Percentiles rank a stretch among this genome's conserved stretches.
These are phyloP conservation scores for Rhinophrynus dorsalis DNA, from an alignment of 2,797 vertebrate genomes.

Conservation along the genomic window DNA sequence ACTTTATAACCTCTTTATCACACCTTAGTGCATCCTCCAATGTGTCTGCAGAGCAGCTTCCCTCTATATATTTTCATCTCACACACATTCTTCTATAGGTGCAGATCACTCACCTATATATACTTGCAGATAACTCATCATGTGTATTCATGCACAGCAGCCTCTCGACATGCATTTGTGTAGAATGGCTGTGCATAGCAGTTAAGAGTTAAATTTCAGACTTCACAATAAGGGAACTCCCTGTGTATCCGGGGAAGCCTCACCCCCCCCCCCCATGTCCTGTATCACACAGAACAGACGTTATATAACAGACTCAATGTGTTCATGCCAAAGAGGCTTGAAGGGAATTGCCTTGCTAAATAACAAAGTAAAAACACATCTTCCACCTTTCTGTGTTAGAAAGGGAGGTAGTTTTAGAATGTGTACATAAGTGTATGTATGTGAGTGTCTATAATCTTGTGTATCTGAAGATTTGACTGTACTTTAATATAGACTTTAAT, in stretches of 20 bases:
- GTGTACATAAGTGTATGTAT: neutral
- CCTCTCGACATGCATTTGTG: no score
- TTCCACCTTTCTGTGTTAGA: neutral
- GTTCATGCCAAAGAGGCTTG: neutral
- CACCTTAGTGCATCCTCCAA: no score
- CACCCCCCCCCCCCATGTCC: conserved; percentile 18
- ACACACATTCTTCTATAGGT: no score
- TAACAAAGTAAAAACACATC: neutral
- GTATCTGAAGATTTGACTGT: no score
- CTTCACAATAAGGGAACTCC: conserved; percentile 40
- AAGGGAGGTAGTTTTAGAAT: neutral
- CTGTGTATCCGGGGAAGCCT: conserved; percentile 43
- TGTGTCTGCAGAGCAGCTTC: no score
- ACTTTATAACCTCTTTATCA: no score
- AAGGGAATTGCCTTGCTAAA: neutral
- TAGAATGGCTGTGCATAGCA: neutral
- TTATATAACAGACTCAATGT: conserved; percentile 25
- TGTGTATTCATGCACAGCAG: neutral
- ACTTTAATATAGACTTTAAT: no score
- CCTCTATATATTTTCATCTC: no score
- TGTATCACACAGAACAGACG: conserved; percentile 11
- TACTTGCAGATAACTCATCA: no score
- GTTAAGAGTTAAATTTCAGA: conserved; percentile 8
- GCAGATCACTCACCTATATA: no score
- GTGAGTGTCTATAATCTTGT: no score